phyloP scores from a whole-genome alignment of 2,797 vertebrate genomes.

The Furcifer pardalis region DNA sequence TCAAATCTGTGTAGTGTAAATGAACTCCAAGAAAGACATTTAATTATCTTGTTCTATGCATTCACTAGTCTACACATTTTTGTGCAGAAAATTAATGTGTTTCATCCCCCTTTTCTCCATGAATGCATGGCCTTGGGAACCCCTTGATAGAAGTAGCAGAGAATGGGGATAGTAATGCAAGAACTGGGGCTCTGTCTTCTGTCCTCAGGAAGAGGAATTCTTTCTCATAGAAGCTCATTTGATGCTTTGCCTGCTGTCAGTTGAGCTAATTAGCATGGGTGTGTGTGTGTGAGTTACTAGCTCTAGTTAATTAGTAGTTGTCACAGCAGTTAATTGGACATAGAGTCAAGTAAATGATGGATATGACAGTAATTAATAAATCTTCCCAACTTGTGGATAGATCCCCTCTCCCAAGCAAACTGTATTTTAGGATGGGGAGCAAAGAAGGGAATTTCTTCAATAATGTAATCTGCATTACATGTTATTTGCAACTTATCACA shows the following conservation, averaged over 20 bases:
- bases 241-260: neutral
- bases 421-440: neutral
- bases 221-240: conserved; percentile 1
- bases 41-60: neutral
- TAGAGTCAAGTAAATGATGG: conserved; percentile 52
- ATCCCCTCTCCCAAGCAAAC: too few relatives aligned
- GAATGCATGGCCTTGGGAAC: neutral
- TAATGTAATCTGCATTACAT: neutral
- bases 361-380: conserved; percentile 85
- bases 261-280: conserved; percentile 1
- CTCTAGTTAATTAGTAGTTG: conserved; percentile 23
- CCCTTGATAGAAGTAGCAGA: neutral
- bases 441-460: neutral
- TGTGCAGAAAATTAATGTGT: neutral
- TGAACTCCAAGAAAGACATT: too few relatives aligned
- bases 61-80: neutral
- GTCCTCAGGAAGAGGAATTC: neutral
- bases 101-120: neutral
- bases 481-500: too few relatives aligned
- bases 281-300: conserved; percentile 2
- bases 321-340: conserved; percentile 5
- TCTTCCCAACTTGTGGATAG: neutral
- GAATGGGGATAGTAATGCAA: too few relatives aligned
- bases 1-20: too few relatives aligned
- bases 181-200: neutral